phyloP scores from a whole-genome alignment of 37 sponge, comb jelly and placozoan genomes.

The Lycopodina hypogea region DNA sequence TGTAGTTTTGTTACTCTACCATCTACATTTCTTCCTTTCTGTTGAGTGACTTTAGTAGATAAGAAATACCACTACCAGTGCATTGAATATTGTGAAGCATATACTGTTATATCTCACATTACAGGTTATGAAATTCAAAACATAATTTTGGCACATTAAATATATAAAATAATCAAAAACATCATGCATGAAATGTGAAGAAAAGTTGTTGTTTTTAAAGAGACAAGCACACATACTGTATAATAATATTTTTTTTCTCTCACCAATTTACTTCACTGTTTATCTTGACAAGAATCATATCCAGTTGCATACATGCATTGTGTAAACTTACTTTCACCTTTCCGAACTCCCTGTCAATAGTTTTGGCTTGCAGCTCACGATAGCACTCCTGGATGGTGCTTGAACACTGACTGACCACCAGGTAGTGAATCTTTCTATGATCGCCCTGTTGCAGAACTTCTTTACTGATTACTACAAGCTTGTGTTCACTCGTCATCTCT shows the following conservation, averaged over 20 bases:
- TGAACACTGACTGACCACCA: constrained; percentile 21
- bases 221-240: too few species aligned
- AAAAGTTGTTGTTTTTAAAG: too few species aligned
- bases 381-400: constrained; percentile 3
- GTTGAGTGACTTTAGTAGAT: too few species aligned
- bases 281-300: background rate
- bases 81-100: too few species aligned
- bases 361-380: constrained; percentile 52
- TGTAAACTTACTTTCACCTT: constrained; percentile 30
- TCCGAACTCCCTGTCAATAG: constrained; percentile 36
- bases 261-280: background rate
- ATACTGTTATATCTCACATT: too few species aligned
- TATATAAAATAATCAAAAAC: too few species aligned
- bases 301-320: constrained; percentile 9
- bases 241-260: too few species aligned
- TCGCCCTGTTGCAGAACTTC: background rate
- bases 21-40: too few species aligned
- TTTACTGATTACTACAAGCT: background rate
- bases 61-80: too few species aligned
- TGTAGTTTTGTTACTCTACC: background rate
- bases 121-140: too few species aligned
- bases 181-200: too few species aligned
- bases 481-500: background rate
- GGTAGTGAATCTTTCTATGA: background rate
- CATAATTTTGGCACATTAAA: too few species aligned